phyloP scores from a whole-genome alignment of 1,140 invertebrate genomes.

The Pseudomyrmex cubaensis region DNA sequence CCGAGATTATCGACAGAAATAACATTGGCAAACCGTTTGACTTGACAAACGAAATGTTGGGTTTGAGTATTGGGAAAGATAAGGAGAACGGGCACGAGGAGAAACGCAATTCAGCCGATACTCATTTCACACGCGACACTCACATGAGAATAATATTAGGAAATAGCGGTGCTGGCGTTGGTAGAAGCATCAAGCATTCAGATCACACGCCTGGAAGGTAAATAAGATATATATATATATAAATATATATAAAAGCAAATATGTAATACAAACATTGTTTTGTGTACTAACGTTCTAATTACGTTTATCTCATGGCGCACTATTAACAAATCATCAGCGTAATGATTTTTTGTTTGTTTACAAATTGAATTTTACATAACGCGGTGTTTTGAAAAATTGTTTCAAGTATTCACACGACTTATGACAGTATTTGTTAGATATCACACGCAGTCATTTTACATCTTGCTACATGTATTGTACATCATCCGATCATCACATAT shows the following conservation, averaged over 20 bases:
- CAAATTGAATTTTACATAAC: not conserved
- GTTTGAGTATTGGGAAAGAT: constrained; percentile 78
- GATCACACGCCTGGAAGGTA: constrained; percentile 83
- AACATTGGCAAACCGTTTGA: constrained; percentile 81
- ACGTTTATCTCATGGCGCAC: constrained; percentile 4
- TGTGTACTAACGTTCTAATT: constrained; percentile 16
- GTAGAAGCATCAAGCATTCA: constrained; percentile 84
- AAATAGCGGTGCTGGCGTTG: constrained; percentile 85
- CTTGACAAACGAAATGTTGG: constrained; percentile 84
- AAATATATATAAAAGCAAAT: not conserved
- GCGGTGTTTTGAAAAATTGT: constrained; percentile 1
- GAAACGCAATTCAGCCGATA: constrained; percentile 84
- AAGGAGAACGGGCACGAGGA: constrained; percentile 80
- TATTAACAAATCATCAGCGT: constrained; percentile 22
- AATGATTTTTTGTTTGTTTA: constrained; percentile 7
- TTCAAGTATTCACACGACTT: constrained; percentile 9
- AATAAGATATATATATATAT: constrained; percentile 13
- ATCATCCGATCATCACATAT: constrained; percentile 34
- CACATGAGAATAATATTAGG: constrained; percentile 96
- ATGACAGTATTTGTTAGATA: not conserved
- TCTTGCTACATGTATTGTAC: constrained; percentile 8
- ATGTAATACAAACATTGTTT: not conserved
- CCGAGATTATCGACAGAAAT: constrained; percentile 80
- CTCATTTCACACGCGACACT: constrained; percentile 93
- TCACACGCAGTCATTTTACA: constrained; percentile 11